A percentile compares a stretch with the other conserved stretches of the same genome.
These are phyloP conservation scores for Haliclystus octoradiatus DNA, from an alignment of 30 jellyfish, hydroid and myxozoan species.

Conservation along the genomic window DNA sequence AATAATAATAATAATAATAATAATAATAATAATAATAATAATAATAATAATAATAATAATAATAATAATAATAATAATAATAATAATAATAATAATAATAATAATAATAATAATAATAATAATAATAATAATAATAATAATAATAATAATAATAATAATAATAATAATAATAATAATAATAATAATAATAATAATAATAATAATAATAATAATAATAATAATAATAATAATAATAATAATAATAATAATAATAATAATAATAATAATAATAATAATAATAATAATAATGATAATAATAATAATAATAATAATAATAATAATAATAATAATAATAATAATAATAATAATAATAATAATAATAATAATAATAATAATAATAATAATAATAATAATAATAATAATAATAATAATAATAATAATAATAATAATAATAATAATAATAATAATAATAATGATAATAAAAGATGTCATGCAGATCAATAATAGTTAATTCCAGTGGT, in stretches of 20 bases:
- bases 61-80: background rate
- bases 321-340: background rate
- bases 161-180: background rate
- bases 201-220: background rate
- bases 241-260: background rate
- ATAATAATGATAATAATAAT: background rate
- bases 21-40: background rate
- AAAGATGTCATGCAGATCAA: background rate
- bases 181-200: background rate
- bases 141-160: background rate
- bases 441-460: slow-evolving; percentile 1
- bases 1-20: background rate
- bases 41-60: background rate
- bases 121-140: background rate
- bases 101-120: too few species aligned
- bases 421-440: background rate
- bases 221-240: background rate
- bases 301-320: background rate
- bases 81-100: background rate
- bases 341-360: background rate
- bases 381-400: background rate
- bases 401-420: background rate
- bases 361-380: background rate
- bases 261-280: background rate
- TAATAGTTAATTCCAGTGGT: too few species aligned